A percentile compares a stretch with the other conserved stretches of the same genome.
Evolutionary conservation across 2,113 vertebrate species (phyloP).

Genomic region (Pygoscelis adeliae): DNA sequence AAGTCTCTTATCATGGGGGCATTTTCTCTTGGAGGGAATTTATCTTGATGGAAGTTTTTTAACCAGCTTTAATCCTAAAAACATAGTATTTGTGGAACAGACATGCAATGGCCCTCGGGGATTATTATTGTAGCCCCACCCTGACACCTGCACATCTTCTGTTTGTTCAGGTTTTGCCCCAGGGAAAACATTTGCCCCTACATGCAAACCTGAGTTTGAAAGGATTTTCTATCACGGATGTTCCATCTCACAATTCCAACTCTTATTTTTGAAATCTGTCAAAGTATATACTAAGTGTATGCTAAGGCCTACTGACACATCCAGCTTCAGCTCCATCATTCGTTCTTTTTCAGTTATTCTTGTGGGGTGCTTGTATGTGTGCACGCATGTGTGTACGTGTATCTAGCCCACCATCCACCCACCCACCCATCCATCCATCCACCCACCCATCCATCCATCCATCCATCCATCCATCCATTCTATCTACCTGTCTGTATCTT

Average conservation of each 20-base stretch:
- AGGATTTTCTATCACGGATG: background rate
- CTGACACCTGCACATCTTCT: slow-evolving; percentile 28
- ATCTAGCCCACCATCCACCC: background rate
- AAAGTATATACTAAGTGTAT: background rate
- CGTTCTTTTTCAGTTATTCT: background rate
- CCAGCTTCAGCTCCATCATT: background rate
- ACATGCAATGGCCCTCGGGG: background rate
- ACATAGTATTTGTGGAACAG: background rate
- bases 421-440: no score
- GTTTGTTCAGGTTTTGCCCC: background rate
- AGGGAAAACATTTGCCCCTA: background rate
- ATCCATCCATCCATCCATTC: background rate
- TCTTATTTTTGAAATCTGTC: background rate
- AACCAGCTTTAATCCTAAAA: slow-evolving; percentile 9
- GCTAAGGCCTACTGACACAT: background rate
- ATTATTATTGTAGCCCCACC: background rate
- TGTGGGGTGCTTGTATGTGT: background rate
- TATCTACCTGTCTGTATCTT: background rate
- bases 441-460: no score
- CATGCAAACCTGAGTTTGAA: background rate
- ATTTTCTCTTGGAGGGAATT: background rate
- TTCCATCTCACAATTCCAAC: background rate
- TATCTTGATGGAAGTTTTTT: background rate
- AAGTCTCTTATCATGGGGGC: background rate
- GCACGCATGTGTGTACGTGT: fast-evolving